Evolutionary conservation across 2,113 vertebrate genomes (phyloP), one percentile per base, ranked within the genome.

Genomic region (Pungitius pungitius): DNA sequence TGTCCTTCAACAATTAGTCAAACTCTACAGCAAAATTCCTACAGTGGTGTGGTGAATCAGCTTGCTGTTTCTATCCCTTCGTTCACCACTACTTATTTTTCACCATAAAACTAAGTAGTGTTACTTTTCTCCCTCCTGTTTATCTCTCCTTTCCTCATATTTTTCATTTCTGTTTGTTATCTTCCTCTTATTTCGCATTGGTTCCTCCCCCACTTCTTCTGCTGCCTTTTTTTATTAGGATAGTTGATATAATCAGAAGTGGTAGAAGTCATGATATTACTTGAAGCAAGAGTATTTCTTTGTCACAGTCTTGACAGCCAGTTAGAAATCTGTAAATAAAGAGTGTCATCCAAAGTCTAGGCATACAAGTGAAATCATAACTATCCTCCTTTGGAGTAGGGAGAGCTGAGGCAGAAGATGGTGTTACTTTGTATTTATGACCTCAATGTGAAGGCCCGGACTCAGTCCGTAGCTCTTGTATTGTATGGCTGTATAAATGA

Each of bases 401-500:
- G 24, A 20, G 13, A 24, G 10, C 22, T 62, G 42, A 26, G 10
- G 45, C 68, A 70, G 18, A 35, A 37, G 6, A 26, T 8, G 18
- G 8, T 59, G 69, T 51, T 11, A 26, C 39, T 15, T 1, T 33
- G 15, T 2, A 69, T 49, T 58, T 70, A 24, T 47, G 22, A 51
- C 15, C 22, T 37, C 4, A 51, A 51, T 60, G 6, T 51, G n/a
- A 49, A 26, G n/a, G 40, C 14, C 40, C 30, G 30, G 1, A 3
- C 49, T 59, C 39, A 58, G n/a, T 49, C 33, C 51, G 30, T 20
- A 40, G 56, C n/a, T 59, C 40, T 61, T 27, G 54, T 69, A 55
- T 37, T 20, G 30, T 22, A n/a, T 43, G 27, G 45, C 51, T 74
- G 8, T 66, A 24, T 56, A 69, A 66, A 39, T 55, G 58, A 62